A percentile compares a stretch with the other conserved stretches of the same genome.
Evolutionary conservation across 2,113 vertebrate genomes (phyloP).

Genomic region (Camelus dromedarius): DNA sequence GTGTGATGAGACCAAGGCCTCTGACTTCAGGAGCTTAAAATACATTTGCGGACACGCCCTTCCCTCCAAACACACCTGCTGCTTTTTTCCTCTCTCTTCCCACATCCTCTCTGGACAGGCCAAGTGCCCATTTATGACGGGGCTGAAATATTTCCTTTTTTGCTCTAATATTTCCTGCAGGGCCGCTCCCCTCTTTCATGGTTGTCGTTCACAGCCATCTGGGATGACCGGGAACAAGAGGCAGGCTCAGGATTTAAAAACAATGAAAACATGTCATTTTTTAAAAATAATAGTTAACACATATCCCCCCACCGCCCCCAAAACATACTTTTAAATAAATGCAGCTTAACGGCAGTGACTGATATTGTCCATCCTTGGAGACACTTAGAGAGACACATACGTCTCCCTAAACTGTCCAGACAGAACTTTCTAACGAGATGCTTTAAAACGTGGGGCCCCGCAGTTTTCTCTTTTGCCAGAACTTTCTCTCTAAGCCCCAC

Average conservation of each 20-base stretch:
- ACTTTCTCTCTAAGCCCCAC: background rate
- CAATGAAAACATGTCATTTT: constrained; percentile 55
- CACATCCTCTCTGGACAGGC: constrained; percentile 88
- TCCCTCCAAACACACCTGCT: constrained; percentile 89
- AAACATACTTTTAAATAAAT: background rate
- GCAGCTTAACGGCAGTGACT: background rate
- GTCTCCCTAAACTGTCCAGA: background rate
- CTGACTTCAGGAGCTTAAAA: constrained; percentile 82
- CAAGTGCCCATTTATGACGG: constrained; percentile 73
- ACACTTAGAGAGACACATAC: background rate
- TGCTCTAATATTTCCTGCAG: constrained; percentile 92
- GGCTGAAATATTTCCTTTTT: constrained; percentile 90
- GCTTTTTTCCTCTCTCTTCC: constrained; percentile 80
- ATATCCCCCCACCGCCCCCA: background rate
- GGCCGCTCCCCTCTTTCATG: constrained; percentile 47
- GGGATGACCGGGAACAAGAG: constrained; percentile 48
- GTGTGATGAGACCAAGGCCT: constrained; percentile 37
- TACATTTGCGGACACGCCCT: constrained; percentile 74
- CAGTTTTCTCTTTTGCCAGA: background rate
- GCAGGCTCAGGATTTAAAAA: constrained; percentile 55
- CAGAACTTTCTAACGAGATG: background rate
- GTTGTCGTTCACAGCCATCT: constrained; percentile 52
- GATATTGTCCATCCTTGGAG: background rate
- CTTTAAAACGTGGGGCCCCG: background rate
- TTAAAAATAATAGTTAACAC: background rate